A percentile compares a stretch with the other conserved stretches of the same genome.
phyloP scores from a whole-genome alignment of 2,797 vertebrate genomes.

The Merluccius polli region DNA sequence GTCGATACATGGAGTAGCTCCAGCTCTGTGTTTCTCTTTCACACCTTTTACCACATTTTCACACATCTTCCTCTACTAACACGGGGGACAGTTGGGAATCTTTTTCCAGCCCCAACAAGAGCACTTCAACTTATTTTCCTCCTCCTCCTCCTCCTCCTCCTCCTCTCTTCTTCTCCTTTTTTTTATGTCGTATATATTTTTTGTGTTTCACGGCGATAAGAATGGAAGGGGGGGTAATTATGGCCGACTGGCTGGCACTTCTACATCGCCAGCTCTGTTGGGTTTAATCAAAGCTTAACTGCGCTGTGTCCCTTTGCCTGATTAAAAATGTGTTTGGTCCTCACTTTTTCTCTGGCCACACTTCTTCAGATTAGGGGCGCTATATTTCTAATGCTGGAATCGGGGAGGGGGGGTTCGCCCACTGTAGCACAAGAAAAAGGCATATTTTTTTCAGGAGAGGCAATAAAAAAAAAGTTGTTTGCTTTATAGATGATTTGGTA shows the following conservation, averaged over 20 bases:
- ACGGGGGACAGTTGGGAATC: background rate
- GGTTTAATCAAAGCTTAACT: slow-evolving; percentile 40
- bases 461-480: too few relatives aligned
- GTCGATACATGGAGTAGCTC: too few relatives aligned
- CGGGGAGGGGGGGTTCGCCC: too few relatives aligned
- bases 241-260: slow-evolving; percentile 37
- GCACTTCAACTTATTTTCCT: too few relatives aligned
- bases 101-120: too few relatives aligned
- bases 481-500: background rate
- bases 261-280: slow-evolving; percentile 44
- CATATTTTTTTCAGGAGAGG: too few relatives aligned
- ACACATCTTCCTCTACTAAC: background rate
- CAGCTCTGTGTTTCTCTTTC: background rate
- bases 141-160: background rate
- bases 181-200: slow-evolving; percentile 13
- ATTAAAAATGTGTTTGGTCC: slow-evolving; percentile 50
- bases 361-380: slow-evolving; percentile 19
- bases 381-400: slow-evolving; percentile 22
- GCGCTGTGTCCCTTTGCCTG: slow-evolving; percentile 36
- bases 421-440: too few relatives aligned
- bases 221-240: slow-evolving; percentile 40
- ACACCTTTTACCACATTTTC: background rate
- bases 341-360: slow-evolving; percentile 29
- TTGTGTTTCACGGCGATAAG: slow-evolving; percentile 32
- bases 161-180: background rate